These are phyloP conservation scores for Tenthredo distinguenda DNA, from an alignment of 2,888 invertebrate species.

Conservation along the genomic window DNA sequence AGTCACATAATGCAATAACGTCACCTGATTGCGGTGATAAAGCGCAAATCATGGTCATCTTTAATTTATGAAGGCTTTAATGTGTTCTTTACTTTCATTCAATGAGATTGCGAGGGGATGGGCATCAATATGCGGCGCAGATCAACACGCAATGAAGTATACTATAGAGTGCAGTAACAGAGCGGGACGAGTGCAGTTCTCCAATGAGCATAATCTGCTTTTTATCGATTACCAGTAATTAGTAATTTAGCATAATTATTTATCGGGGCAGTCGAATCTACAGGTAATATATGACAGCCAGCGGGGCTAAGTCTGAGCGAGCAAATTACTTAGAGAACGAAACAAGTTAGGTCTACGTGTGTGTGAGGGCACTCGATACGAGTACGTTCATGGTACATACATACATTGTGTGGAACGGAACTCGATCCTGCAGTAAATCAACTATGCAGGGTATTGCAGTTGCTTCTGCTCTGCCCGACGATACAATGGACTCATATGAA, in stretches of 20 bases:
- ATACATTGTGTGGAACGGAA: background rate
- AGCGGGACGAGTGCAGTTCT: background rate
- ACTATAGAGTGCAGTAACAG: background rate
- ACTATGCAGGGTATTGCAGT: background rate
- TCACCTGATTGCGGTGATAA: background rate
- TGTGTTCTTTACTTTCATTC: background rate
- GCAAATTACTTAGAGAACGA: background rate
- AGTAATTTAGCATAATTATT: background rate
- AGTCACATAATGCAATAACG: background rate
- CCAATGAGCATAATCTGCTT: background rate
- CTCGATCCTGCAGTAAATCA: background rate
- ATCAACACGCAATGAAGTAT: background rate
- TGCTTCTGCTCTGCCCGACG: background rate
- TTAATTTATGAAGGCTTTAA: background rate
- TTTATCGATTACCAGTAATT: background rate
- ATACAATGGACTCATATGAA: background rate
- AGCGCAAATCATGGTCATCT: background rate
- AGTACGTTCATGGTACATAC: background rate
- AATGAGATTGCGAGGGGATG: background rate
- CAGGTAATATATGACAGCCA: background rate
- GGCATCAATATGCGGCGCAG: background rate
- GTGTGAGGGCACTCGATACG: background rate
- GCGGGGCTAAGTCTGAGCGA: background rate
- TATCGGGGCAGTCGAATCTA: background rate
- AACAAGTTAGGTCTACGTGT: background rate